Base-by-base conservation (phyloP, 2,113 vertebrate genomes). In the Rhegmatorhina hoffmannsi region DNA sequence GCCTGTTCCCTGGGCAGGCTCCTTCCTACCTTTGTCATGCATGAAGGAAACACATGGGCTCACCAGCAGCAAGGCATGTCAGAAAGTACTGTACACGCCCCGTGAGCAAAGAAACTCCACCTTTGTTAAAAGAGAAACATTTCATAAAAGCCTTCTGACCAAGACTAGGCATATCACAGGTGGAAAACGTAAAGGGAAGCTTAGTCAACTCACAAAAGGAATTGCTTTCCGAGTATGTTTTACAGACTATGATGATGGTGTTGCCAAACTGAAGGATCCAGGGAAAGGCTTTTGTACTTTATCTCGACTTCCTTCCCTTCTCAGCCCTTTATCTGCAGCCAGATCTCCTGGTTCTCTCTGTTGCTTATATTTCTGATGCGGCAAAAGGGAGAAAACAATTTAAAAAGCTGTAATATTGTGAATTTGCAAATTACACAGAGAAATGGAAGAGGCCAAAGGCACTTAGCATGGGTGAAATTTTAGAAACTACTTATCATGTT, bases 1-100 rank as follows among this genome's bases (percentile, higher is more conserved):
- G 36, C 64, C 46, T 46, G 26, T 23, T 78, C 47, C 40, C 33
- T 33, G 64, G 25, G 53, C 84, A 89, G 84, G 34, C 72, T 92
- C 60, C 84, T 97, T 94, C 79, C 92, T 60, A 83, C 49, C 56
- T 92, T 94, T 94, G 74, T 91, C 68, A 49, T 5, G 43, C 33
- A 36, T 13, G 33, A 49, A 77, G 64, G 59, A 85, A 94, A 84
- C 4, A 1, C 1, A 2, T 1, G 8, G 72, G 25, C 53, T 90
- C 56, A 74, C 38, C 31, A 25, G 69, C 29, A 63, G 47, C 1
- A 3, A 58, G 76, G 47, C 53, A 36, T 49, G 67, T 33, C 72
- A 79, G 73, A 29, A 82, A 78, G 73, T 25, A 21, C 38, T 40
- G 36, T 11, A 38, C n/a, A 23, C 43, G 56, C 29, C 44, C 74